Base-by-base conservation (phyloP, 1,140 invertebrate genomes). In the Pomacea maculata region DNA sequence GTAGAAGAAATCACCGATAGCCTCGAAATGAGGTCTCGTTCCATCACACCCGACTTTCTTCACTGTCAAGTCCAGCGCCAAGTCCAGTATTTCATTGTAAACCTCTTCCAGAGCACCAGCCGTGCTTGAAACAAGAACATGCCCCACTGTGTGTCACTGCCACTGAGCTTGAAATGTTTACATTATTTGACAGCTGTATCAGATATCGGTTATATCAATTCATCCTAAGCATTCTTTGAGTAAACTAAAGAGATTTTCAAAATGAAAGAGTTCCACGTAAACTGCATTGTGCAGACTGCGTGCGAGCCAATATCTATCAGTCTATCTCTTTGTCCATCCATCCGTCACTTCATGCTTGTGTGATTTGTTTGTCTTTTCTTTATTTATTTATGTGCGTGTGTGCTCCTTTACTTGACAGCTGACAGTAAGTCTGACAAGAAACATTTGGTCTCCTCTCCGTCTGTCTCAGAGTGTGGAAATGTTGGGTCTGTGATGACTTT, bases 1-100 rank as follows among this genome's bases (percentile, higher is more conserved):
- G 21, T 14, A 29, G 77, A 78, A 78, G 67, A 78, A 78, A 67
- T 68, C 71, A 0, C 77, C 77, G n/a, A 78, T 78, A 34, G 65
- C 55, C 29, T 78, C 77, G 68, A 78, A 78, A 65, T 70, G 52
- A 45, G 54, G 19, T 34, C 14, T 68, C 15, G 77, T 78, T 14
- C 12, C 77, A 29, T 78, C 65, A 65, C 77, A 78, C 45, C 54
- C 54, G 3, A 65, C 77, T 29, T 78, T 78, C 61, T 71, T 70
- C 8, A 78, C 52, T 5, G 77, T 78, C 65, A 78, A 67, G n/a
- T 70, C 67, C 64, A 78, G 77, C 45, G 77, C 77, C 15, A 78
- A 65, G 21, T 71, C 65, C 77, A 78, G 68, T 64, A 78, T 78
- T 29, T 21, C 77, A 29, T 55, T 45, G 52, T 78, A 78, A 52